Conservation (phyloP, 1,140 invertebrate species). For the Glossosoma conforme region DNA sequence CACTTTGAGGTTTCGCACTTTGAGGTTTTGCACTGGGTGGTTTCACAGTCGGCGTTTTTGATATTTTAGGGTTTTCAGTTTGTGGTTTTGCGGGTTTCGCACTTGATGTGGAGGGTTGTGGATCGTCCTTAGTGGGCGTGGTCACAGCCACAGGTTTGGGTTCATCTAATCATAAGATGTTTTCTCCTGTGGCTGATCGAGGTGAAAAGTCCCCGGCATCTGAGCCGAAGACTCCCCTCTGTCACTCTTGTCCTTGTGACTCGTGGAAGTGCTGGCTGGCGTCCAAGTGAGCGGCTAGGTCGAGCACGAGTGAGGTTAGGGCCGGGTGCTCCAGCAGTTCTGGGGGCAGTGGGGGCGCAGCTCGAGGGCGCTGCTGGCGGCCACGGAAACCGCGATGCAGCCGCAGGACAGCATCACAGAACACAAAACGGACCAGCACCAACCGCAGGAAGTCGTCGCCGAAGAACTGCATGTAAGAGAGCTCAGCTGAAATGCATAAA, state of each 20-base stretch:
- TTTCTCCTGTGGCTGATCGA: not conserved
- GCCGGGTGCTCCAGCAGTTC: slow-evolving; percentile 86
- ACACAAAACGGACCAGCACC: slow-evolving; percentile 83
- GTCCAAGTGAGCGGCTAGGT: slow-evolving; percentile 77
- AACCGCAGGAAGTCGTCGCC: slow-evolving; percentile 91
- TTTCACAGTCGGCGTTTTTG: too few relatives aligned
- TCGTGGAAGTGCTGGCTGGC: slow-evolving; percentile 71
- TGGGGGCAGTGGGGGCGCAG: slow-evolving; percentile 77
- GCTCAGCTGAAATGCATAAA: too few relatives aligned
- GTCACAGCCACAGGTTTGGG: not conserved
- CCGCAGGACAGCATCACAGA: slow-evolving; percentile 85
- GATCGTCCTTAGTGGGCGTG: too few relatives aligned
- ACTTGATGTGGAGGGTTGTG: too few relatives aligned
- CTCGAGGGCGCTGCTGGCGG: slow-evolving; percentile 76
- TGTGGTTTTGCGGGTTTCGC: too few relatives aligned
- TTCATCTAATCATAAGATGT: not conserved
- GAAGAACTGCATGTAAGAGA: slow-evolving; percentile 81
- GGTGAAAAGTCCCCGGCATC: not conserved
- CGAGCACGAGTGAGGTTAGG: slow-evolving; percentile 74
- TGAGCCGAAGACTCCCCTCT: not conserved
- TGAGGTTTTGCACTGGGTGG: too few relatives aligned
- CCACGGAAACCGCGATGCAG: slow-evolving; percentile 79
- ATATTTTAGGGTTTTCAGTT: too few relatives aligned
- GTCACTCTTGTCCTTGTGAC: slow-evolving; percentile 3
- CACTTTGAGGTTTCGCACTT: too few relatives aligned